These are phyloP conservation scores for Mixornis gularis DNA, from an alignment of 2,113 vertebrate species.

Conservation along the genomic window DNA sequence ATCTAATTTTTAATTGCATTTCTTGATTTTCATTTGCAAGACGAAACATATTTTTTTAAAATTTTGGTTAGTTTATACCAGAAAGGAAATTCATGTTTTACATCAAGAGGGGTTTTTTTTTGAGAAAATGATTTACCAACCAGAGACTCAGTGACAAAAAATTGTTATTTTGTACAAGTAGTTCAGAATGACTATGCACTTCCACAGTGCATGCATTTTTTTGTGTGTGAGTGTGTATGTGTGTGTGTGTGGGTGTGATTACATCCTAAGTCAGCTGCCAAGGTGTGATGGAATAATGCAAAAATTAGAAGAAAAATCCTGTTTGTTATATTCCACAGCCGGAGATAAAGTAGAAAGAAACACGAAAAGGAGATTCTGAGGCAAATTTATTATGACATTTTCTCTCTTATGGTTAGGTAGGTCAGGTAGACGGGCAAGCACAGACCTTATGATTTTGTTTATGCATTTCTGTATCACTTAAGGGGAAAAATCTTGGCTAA, in stretches of 20 bases:
- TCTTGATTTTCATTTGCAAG: neutral
- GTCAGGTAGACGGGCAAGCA: neutral
- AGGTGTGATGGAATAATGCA: neutral
- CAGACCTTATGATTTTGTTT: neutral
- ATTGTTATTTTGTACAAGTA: fast-evolving
- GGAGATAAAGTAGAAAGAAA: neutral
- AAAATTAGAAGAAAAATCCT: neutral
- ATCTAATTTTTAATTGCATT: neutral
- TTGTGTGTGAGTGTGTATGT: neutral
- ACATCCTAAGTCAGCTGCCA: neutral
- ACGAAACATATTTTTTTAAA: neutral
- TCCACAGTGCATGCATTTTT: neutral
- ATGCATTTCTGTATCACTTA: neutral
- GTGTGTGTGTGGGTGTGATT: neutral
- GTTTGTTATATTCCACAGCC: neutral
- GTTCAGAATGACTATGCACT: neutral
- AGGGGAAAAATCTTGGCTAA: neutral
- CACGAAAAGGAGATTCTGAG: neutral
- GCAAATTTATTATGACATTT: neutral
- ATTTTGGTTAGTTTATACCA: neutral
- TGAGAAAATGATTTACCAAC: neutral
- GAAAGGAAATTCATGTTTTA: neutral
- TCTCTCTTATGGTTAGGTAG: neutral
- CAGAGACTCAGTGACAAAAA: neutral
- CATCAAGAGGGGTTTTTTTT: neutral